Percentiles rank a stretch among this genome's conserved stretches.
Evolutionary conservation across 2,797 vertebrate species (phyloP).

Genomic region (Hydrophis major): DNA sequence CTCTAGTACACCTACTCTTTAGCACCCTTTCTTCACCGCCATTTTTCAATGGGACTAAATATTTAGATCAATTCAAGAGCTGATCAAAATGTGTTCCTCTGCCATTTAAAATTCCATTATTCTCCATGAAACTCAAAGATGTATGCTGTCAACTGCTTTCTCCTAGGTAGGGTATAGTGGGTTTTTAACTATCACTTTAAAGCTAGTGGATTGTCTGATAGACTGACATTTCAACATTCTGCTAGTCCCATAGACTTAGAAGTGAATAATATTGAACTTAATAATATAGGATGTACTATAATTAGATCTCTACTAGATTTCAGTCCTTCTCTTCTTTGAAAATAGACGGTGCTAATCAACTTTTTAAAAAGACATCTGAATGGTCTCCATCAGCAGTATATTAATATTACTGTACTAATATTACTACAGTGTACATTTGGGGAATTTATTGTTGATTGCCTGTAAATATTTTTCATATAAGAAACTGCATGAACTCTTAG

Average conservation of each 20-base stretch:
- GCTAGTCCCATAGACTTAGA: neutral
- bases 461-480: neutral
- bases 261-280: neutral
- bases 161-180: neutral
- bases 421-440: neutral
- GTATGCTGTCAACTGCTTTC: neutral
- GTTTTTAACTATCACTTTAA: neutral
- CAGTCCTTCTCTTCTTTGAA: neutral
- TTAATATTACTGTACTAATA: no score
- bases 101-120: neutral
- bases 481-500: neutral
- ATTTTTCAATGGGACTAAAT: neutral
- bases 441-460: neutral
- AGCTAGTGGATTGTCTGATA: neutral
- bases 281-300: neutral
- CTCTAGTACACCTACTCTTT: neutral
- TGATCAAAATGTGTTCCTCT: neutral
- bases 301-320: neutral
- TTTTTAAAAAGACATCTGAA: neutral
- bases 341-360: neutral
- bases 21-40: neutral
- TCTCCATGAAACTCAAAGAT: neutral
- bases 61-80: neutral
- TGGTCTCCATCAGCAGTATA: neutral
- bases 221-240: neutral